Base-by-base conservation (phyloP, 2,888 invertebrate genomes). In the Drosophila neonasuta region DNA sequence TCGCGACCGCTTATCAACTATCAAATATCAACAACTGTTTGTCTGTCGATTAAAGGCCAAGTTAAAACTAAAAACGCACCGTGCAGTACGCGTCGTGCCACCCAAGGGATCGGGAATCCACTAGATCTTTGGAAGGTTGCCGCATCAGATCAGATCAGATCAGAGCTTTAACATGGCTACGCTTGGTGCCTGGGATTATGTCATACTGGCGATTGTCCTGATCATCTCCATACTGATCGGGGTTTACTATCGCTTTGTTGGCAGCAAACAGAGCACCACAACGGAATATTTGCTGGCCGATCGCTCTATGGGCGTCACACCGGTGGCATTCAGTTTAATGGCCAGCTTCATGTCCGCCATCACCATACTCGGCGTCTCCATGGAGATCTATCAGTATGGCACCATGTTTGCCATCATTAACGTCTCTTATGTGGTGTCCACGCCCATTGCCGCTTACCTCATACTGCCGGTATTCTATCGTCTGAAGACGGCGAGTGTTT, bases 291-390 rank as follows among this genome's bases (percentile, higher is more conserved):
- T 97, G 65, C 90, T 96, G 59, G 97, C 96, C 0, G 94, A 96
- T 88, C 93, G 94, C 64, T 95, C 95, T 71, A 95, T 97, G 95
- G 93, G 95, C 6, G 92, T 96, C 78, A 72, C 92, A 7, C 96
- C 97, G 0, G 96, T 97, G 1, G 95, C 97, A 4, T 95, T 97
- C 73, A 97, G 97, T 2, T 90, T 97, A 63, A 96, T 97, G 95
- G 97, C 97, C n/a, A 96, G 97, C 42, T 97, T 97, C 89, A 96
- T 97, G 95, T 97, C 97, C 1, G 96, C 97, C 34, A 94, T 97
- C 57, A 96, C 97, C 0, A 90, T 97, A 42, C 92, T 98, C n/a
- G 97, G 97, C 13, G 96, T 97, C 2, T 96, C 97, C 34, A 94
- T 95, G 54, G 97, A 98, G 90, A 96, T 94, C 89, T 97, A 97